Evolutionary conservation across 1,140 invertebrate species (phyloP).

Genomic region (Drosophila takahashii): DNA sequence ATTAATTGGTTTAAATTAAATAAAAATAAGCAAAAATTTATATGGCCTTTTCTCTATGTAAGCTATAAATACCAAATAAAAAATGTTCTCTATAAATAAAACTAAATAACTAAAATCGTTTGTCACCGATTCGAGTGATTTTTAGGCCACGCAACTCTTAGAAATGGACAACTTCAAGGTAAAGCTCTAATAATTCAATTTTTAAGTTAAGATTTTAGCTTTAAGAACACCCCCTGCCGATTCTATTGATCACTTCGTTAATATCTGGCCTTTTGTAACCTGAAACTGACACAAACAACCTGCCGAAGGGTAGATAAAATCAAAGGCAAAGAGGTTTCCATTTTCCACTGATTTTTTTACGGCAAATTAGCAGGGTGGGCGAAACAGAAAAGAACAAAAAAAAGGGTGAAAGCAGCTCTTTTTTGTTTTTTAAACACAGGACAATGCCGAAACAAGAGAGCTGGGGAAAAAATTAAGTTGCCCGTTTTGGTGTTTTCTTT

Average conservation of each 20-base stretch:
- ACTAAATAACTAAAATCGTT: conserved; percentile 24
- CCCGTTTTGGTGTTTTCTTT: conserved; percentile 40
- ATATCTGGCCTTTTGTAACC: conserved; percentile 14
- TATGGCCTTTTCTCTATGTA: conserved; percentile 4
- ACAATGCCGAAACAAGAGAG: conserved; percentile 20
- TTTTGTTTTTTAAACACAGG: conserved; percentile 16
- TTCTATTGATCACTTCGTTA: conserved; percentile 31
- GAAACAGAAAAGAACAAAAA: neutral
- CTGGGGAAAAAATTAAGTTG: conserved; percentile 56
- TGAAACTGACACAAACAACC: conserved; percentile 27
- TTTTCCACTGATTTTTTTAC: conserved; percentile 21
- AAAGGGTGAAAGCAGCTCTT: conserved; percentile 25
- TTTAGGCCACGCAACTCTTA: conserved; percentile 64
- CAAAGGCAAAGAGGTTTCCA: conserved; percentile 31
- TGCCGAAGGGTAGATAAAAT: conserved; percentile 18
- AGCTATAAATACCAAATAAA: conserved; percentile 21
- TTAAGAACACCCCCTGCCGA: conserved; percentile 14
- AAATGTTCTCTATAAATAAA: conserved; percentile 22
- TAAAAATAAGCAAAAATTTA: too few species aligned
- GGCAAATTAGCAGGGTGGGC: conserved; percentile 26
- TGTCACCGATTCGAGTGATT: conserved; percentile 56
- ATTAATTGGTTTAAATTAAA: conserved; percentile 2
- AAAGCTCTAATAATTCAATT: conserved; percentile 33
- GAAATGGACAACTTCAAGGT: conserved; percentile 71
- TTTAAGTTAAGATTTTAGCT: conserved; percentile 33